Evolutionary conservation across 2,113 vertebrate species (phyloP), one percentile per base, ranked within the genome.

Genomic region (Nothocercus nigrocapillus): DNA sequence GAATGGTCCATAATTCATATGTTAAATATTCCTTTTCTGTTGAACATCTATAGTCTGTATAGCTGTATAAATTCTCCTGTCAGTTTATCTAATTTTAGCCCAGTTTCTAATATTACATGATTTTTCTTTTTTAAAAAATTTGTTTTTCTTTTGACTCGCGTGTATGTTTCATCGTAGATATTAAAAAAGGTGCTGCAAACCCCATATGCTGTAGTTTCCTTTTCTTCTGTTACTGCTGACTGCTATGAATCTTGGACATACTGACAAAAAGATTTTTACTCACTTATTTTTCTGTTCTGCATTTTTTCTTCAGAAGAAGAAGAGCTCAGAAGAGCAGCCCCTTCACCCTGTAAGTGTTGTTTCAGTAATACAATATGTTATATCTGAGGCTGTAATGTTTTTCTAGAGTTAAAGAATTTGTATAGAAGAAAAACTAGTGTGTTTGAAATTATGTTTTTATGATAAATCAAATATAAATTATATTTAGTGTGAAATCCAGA

Each of bases 271-370:
- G 42, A 90, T 84, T 91, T 85, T 97, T 80, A 95, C 74, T 98
- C 92, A 96, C 93, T 97, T 96, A 92, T 84, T 83, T 97, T 97
- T 97, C 89, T 92, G 62, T 95, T 78, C 89, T 97, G 62, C 90
- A 88, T 95, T 98, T 97, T 95, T 93, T 85, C 88, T 95, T 98
- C 96, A 98, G 98, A 98, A 97, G 98, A 98, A 97, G 98, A 98
- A 97, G 98, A 98, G 95, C 98, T 98, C 92, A 97, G 98, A 95
- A 98, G 98, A 98, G 98, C 98, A 97, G 98, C 97, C 95, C 98
- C 98, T 95, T 98, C 98, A 85, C 98, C 98, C 94, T 98, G 98
- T 98, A 98, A 98, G 98, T 98, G 94, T 59, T 82, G 63, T 91
- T 88, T 90, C 88, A 97, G 92, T 97, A 97, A 81, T 95, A 79